phyloP scores from a whole-genome alignment of 53 echinoderm and acorn worm genomes.

The Henricia sp. region DNA sequence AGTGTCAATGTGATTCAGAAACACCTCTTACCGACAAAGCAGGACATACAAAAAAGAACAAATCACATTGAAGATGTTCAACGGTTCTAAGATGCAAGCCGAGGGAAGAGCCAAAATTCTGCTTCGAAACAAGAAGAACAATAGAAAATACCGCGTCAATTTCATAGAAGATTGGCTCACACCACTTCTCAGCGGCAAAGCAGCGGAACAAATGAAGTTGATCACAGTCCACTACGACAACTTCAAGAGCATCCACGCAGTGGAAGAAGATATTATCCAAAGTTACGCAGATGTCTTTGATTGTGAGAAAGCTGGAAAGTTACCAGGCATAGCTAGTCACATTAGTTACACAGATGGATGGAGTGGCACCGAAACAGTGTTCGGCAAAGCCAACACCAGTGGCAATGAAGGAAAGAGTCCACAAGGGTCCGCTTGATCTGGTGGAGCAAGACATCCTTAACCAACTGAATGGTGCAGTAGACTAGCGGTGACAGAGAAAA shows the following conservation, averaged over 20 bases:
- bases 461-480: slow-evolving; percentile 60
- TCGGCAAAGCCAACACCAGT: slow-evolving; percentile 30
- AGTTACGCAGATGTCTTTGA: slow-evolving; percentile 28
- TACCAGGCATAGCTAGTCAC: slow-evolving; percentile 20
- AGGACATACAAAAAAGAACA: background rate
- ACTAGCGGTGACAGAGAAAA: slow-evolving; percentile 35
- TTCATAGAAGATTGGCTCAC: slow-evolving; percentile 6
- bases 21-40: background rate
- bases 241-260: slow-evolving; percentile 22
- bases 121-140: slow-evolving; percentile 16
- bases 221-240: slow-evolving; percentile 65
- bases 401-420: slow-evolving; percentile 23
- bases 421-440: slow-evolving; percentile 12
- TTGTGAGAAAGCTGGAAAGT: background rate
- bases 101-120: slow-evolving; percentile 21
- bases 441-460: slow-evolving; percentile 40
- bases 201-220: slow-evolving; percentile 53
- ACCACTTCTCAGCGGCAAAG: slow-evolving; percentile 36
- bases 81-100: background rate
- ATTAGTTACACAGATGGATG: slow-evolving; percentile 6
- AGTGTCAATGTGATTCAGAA: slow-evolving; percentile 11
- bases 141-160: slow-evolving; percentile 11
- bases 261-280: slow-evolving; percentile 1
- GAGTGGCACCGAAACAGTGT: slow-evolving; percentile 21
- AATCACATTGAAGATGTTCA: slow-evolving; percentile 7